A percentile compares a stretch with the other conserved stretches of the same genome.
phyloP scores from a whole-genome alignment of 2,888 invertebrate genomes.

The Myopa tessellatipennis region DNA sequence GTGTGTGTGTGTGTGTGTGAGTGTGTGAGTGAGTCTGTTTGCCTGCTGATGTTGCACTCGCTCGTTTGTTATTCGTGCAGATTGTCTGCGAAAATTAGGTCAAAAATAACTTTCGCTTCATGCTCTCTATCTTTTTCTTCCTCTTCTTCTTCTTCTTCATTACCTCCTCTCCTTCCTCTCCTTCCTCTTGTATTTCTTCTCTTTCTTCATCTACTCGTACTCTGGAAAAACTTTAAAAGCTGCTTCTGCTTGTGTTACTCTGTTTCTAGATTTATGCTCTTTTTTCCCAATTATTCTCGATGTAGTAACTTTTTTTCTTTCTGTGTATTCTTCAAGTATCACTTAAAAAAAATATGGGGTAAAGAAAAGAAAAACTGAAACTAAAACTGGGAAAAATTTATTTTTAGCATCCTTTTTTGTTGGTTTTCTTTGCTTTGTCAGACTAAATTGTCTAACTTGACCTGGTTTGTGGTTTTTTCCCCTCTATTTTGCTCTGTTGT shows the following conservation, averaged over 20 bases:
- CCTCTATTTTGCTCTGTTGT: neutral
- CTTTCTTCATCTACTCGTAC: neutral
- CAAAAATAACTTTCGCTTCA: conserved; percentile 10
- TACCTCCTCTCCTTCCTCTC: neutral
- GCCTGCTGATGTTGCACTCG: neutral
- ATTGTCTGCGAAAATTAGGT: conserved; percentile 32
- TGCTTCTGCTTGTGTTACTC: neutral
- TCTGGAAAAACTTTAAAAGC: too few relatives aligned
- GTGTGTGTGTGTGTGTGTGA: neutral
- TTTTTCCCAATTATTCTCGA: neutral
- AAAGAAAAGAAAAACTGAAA: neutral
- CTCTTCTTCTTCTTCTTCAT: neutral
- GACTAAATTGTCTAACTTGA: neutral
- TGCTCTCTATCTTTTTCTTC: neutral
- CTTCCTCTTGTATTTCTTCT: neutral
- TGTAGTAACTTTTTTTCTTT: conserved; percentile 5
- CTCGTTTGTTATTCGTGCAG: neutral
- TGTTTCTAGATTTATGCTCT: neutral
- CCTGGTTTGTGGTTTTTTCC: neutral
- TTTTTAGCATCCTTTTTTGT: neutral
- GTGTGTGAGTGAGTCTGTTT: neutral
- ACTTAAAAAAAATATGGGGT: neutral
- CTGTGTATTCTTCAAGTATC: neutral
- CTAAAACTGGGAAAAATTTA: neutral
- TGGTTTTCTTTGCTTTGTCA: neutral